These are phyloP conservation scores for Setipinna tenuifilis DNA, from an alignment of 2,797 vertebrate species.

Conservation along the genomic window DNA sequence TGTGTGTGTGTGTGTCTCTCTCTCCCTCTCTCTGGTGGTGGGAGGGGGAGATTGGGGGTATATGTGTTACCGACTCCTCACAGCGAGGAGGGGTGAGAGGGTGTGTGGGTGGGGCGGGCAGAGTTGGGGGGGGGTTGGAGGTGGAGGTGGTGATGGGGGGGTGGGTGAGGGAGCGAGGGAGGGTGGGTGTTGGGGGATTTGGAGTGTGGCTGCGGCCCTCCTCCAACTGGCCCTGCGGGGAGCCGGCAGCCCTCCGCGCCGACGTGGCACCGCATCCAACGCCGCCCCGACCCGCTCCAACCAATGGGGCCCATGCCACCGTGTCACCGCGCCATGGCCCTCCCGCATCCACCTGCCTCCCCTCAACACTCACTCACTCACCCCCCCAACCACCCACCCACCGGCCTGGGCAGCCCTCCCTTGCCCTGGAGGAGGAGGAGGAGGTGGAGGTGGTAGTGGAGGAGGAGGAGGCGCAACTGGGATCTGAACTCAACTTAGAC, in stretches of 20 bases:
- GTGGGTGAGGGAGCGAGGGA: neutral
- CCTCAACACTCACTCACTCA: slow-evolving; percentile 31
- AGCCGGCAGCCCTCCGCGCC: slow-evolving; percentile 72
- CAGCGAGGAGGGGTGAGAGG: neutral
- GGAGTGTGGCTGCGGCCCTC: slow-evolving; percentile 76
- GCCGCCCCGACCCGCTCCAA: slow-evolving; percentile 54
- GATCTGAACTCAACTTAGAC: slow-evolving; percentile 83
- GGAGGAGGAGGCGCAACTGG: slow-evolving; percentile 55
- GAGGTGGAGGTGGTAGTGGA: slow-evolving; percentile 30
- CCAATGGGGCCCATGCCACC: slow-evolving; percentile 69
- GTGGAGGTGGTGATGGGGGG: slow-evolving; percentile 5
- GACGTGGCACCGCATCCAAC: slow-evolving; percentile 33
- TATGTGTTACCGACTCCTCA: neutral
- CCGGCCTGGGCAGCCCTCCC: slow-evolving; percentile 47
- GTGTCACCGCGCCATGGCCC: slow-evolving; percentile 1
- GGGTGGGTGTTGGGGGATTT: slow-evolving; percentile 67
- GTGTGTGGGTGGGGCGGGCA: slow-evolving; percentile 44
- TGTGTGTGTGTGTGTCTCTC: neutral
- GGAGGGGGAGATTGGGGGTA: neutral
- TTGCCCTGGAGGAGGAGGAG: slow-evolving; percentile 63
- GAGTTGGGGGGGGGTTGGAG: neutral
- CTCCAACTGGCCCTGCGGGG: slow-evolving; percentile 77
- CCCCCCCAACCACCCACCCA: slow-evolving; percentile 38
- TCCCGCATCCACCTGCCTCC: slow-evolving; percentile 15
- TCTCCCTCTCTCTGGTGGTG: neutral